Evolutionary conservation across 2,113 vertebrate genomes (phyloP).

Genomic region (Dipodomys spectabilis): DNA sequence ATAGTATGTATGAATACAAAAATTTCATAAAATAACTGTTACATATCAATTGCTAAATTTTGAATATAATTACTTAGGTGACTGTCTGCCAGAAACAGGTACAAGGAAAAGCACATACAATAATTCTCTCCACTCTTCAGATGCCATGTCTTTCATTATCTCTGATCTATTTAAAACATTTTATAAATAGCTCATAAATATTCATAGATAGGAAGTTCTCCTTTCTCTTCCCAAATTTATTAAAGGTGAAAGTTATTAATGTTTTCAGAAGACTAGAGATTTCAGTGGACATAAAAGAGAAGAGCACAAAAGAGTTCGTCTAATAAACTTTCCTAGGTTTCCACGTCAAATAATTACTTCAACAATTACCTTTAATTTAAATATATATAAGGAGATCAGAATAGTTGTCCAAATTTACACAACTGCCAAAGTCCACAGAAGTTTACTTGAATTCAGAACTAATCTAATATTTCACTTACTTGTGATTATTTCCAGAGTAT

Average conservation of each 20-base stretch:
- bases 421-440: neutral
- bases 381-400: neutral
- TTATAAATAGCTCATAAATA: neutral
- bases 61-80: neutral
- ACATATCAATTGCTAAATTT: neutral
- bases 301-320: neutral
- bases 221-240: neutral
- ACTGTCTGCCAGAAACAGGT: neutral
- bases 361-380: slow-evolving; percentile 1
- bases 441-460: neutral
- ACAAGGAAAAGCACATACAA: neutral
- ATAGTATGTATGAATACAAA: neutral
- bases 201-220: neutral
- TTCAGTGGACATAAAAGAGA: neutral
- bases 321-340: neutral
- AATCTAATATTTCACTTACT: neutral
- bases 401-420: neutral
- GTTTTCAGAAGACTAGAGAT: neutral
- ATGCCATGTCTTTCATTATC: neutral
- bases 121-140: neutral
- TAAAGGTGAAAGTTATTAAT: neutral
- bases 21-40: neutral
- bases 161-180: neutral
- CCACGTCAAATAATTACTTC: slow-evolving; percentile 49
- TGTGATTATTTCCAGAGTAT: neutral